Evolutionary conservation across 1,140 invertebrate genomes (phyloP).

Genomic region (Microplitis mediator): DNA sequence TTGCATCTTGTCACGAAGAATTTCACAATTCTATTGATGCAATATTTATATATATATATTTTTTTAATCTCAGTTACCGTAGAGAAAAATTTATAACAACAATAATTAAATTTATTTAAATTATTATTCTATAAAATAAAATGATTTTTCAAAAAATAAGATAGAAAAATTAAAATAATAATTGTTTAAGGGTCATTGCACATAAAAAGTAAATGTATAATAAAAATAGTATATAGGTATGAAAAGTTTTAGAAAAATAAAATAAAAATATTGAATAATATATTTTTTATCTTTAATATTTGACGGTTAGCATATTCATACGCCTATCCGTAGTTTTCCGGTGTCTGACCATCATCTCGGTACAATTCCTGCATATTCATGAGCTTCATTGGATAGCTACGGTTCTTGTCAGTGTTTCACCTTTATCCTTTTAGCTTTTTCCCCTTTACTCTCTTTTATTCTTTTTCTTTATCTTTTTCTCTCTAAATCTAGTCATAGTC

Average conservation of each 20-base stretch:
- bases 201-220: neutral
- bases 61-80: neutral
- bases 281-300: slow-evolving; percentile 35
- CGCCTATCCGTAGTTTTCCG: slow-evolving; percentile 43
- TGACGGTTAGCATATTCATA: slow-evolving; percentile 42
- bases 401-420: neutral
- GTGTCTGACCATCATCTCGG: slow-evolving; percentile 42
- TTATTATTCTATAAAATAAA: too few relatives aligned
- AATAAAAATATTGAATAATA: slow-evolving; percentile 25
- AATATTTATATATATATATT: neutral
- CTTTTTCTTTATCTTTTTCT: neutral
- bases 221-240: slow-evolving; percentile 29
- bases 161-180: neutral
- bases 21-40: slow-evolving; percentile 13
- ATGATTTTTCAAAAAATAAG: too few relatives aligned
- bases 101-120: too few relatives aligned
- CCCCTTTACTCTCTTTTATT: neutral
- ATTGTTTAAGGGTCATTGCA: neutral
- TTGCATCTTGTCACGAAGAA: slow-evolving; percentile 40
- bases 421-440: neutral
- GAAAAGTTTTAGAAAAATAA: neutral
- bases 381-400: slow-evolving; percentile 21
- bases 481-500: neutral
- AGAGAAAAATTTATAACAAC: too few relatives aligned
- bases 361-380: slow-evolving; percentile 43